These are phyloP conservation scores for Percopsis transmontana DNA, from an alignment of 2,113 vertebrate genomes.

Conservation along the genomic window DNA sequence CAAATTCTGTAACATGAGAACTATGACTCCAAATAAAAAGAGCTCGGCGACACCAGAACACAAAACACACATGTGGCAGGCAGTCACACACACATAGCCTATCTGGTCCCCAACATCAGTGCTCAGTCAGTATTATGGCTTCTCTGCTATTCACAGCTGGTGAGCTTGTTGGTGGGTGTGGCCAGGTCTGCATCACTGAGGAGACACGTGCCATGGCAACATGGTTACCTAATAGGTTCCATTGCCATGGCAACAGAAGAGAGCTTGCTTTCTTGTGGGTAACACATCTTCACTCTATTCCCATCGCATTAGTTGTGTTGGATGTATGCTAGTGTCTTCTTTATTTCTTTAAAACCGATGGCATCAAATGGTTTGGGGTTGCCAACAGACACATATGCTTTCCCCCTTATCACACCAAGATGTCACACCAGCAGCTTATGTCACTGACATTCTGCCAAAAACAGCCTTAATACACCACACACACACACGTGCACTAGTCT, in stretches of 20 bases:
- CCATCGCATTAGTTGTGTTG: constrained; percentile 45
- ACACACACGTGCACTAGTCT: constrained; percentile 12
- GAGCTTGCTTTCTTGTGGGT: constrained; percentile 77
- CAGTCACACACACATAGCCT: neutral
- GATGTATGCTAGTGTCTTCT: constrained; percentile 43
- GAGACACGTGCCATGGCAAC: constrained; percentile 82
- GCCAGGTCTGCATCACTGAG: constrained; percentile 74
- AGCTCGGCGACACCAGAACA: neutral
- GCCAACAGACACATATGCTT: constrained; percentile 34
- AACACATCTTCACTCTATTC: constrained; percentile 69
- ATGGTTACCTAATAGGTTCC: constrained; percentile 77
- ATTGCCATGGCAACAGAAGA: constrained; percentile 77
- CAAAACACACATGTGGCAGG: neutral
- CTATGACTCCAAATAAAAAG: constrained; percentile 34
- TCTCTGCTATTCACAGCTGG: constrained; percentile 66
- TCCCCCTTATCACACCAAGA: constrained; percentile 34
- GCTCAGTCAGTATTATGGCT: constrained; percentile 42
- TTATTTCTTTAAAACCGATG: constrained; percentile 8
- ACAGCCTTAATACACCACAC: constrained; percentile 13
- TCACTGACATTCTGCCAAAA: constrained; percentile 44
- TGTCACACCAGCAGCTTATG: constrained; percentile 55
- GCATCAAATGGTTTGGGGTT: constrained; percentile 8
- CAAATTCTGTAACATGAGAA: neutral
- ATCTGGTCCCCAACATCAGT: constrained; percentile 31
- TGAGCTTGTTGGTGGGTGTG: constrained; percentile 73